A percentile compares a stretch with the other conserved stretches of the same genome.
These are phyloP conservation scores for Petrocephalus schoutedeni DNA, from an alignment of 2,797 vertebrate genomes.

Conservation along the genomic window DNA sequence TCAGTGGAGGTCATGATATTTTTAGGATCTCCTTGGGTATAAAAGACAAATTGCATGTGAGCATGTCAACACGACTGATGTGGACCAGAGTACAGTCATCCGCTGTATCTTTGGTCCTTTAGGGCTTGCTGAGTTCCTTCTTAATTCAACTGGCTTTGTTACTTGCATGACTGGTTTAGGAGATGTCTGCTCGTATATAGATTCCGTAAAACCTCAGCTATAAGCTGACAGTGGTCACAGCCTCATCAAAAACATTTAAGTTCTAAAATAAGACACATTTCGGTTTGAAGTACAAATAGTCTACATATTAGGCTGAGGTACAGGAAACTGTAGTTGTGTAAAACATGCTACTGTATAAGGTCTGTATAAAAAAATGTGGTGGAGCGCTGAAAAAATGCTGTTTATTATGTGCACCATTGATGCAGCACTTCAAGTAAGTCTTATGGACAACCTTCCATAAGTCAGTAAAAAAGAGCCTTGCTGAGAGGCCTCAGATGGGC, in stretches of 20 bases:
- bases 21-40: constrained; percentile 14
- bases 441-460: not conserved
- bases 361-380: not conserved
- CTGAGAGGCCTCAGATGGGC: not conserved
- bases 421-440: not conserved
- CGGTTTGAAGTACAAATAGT: not conserved
- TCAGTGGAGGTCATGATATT: constrained; percentile 8
- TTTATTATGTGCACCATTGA: not conserved
- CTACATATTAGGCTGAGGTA: not conserved
- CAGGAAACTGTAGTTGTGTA: not conserved
- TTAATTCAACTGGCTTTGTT: constrained; percentile 25
- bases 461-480: not conserved
- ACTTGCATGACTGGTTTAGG: constrained; percentile 30
- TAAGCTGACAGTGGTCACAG: not conserved
- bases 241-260: constrained; percentile 13
- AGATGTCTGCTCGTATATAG: not conserved
- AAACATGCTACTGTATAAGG: not conserved
- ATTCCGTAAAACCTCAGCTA: constrained; percentile 18
- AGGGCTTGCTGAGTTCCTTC: constrained; percentile 22
- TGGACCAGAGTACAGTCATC: not conserved
- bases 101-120: constrained; percentile 14
- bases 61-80: constrained; percentile 14
- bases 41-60: constrained; percentile 4
- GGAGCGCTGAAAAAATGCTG: not conserved
- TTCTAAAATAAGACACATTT: constrained; percentile 7